phyloP scores from a whole-genome alignment of 2,888 invertebrate species.

The Criorhina ranunculi region DNA sequence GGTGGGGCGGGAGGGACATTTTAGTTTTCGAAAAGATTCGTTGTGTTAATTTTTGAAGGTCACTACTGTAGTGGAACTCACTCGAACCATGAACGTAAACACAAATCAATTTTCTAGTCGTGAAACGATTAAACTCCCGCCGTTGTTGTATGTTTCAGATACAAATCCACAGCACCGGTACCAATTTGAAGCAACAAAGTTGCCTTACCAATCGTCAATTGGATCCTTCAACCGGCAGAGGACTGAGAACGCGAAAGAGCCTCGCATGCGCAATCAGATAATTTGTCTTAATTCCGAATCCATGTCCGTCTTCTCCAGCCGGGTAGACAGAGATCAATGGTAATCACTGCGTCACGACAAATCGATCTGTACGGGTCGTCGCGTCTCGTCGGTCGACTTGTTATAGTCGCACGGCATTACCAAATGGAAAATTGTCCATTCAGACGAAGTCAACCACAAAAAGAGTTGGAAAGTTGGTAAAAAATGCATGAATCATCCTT shows the following conservation, averaged over 20 bases:
- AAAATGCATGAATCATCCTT: conserved; percentile 40
- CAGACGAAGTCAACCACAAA: not conserved
- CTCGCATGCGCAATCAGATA: conserved; percentile 59
- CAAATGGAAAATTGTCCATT: conserved; percentile 28
- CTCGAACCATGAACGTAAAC: conserved; percentile 9
- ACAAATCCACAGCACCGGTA: conserved; percentile 53
- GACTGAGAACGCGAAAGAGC: not conserved
- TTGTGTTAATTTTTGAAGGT: not conserved
- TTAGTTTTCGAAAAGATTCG: no score
- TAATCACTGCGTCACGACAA: conserved; percentile 59
- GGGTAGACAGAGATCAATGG: conserved; percentile 18
- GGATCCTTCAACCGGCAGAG: not conserved
- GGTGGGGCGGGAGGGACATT: no score
- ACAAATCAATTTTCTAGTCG: conserved; percentile 63
- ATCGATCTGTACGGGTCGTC: conserved; percentile 29
- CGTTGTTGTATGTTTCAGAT: conserved; percentile 27
- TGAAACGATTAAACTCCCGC: conserved; percentile 60
- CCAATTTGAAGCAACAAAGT: conserved; percentile 62
- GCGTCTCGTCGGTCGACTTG: no score
- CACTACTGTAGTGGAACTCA: conserved; percentile 10
- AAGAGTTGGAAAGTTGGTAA: conserved; percentile 24
- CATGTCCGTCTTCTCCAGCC: conserved; percentile 5
- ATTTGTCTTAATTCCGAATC: conserved; percentile 52
- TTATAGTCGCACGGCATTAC: conserved; percentile 12
- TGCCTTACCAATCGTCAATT: conserved; percentile 52